Conservation (phyloP, 1,140 invertebrate species). For the Anoplophora glabripennis region DNA sequence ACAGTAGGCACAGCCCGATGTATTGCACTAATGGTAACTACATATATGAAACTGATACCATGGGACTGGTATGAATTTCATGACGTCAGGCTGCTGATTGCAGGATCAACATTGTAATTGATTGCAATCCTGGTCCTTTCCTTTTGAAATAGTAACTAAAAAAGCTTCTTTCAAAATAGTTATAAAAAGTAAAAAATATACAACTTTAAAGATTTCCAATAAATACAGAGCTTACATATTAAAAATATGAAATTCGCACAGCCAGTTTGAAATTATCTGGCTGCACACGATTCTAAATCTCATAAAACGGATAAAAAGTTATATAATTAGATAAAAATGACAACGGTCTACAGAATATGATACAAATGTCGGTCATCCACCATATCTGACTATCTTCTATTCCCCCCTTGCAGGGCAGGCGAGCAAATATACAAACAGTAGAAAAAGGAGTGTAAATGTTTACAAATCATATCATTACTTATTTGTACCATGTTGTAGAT, state of each 20-base stretch:
- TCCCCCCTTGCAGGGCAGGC: conserved; percentile 24
- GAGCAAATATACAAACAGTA: conserved; percentile 48
- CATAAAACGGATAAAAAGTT: conserved; percentile 45
- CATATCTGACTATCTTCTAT: conserved; percentile 26
- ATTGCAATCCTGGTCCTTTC: conserved; percentile 31
- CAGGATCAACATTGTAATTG: conserved; percentile 16
- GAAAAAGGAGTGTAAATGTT: conserved; percentile 51
- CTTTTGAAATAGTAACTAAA: conserved; percentile 39
- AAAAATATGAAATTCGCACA: conserved; percentile 44
- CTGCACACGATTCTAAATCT: conserved; percentile 44
- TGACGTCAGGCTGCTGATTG: conserved; percentile 16
- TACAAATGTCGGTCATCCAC: conserved; percentile 39
- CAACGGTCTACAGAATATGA: conserved; percentile 46
- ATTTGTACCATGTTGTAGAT: conserved; percentile 50
- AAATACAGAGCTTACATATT: conserved; percentile 46
- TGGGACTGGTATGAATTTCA: conserved; percentile 1
- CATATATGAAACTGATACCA: conserved; percentile 23
- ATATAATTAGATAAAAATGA: conserved; percentile 45
- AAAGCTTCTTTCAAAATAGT: conserved; percentile 43
- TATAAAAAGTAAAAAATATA: conserved; percentile 50
- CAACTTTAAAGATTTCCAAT: conserved; percentile 47
- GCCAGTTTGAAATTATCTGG: conserved; percentile 34
- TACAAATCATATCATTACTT: conserved; percentile 50
- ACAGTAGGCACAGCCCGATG: conserved; percentile 40
- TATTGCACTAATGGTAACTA: conserved; percentile 51